Evolutionary conservation across 2,888 invertebrate species (phyloP).

Genomic region (Chrysolina haemoptera): DNA sequence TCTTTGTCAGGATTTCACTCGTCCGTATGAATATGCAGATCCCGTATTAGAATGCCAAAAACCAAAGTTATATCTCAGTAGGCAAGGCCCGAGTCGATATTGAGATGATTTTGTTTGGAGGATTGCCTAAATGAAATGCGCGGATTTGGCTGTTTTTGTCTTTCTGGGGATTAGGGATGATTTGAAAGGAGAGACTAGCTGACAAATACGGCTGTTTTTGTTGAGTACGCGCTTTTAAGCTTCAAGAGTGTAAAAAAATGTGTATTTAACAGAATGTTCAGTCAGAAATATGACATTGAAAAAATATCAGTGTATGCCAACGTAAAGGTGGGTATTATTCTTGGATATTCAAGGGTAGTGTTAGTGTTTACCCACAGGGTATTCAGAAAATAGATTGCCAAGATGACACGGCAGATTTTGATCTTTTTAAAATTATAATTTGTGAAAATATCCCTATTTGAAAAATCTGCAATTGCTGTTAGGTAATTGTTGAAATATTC

Average conservation of each 20-base stretch:
- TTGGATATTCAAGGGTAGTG: no score
- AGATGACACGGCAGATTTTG: no score
- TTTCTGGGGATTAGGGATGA: slow-evolving; percentile 38
- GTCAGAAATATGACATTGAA: no score
- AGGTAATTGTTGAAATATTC: no score
- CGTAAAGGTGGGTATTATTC: no score
- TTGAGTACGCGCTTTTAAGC: not conserved
- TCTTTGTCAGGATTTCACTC: slow-evolving; percentile 57
- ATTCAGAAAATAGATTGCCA: no score
- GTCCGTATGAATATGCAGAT: slow-evolving; percentile 68
- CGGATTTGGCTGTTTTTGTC: slow-evolving; percentile 40
- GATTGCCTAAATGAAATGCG: slow-evolving; percentile 36
- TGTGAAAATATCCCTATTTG: no score
- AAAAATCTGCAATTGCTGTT: no score
- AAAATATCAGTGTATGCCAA: no score
- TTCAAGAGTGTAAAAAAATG: not conserved
- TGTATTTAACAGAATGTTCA: no score
- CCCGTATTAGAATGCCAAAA: slow-evolving; percentile 69
- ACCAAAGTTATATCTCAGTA: slow-evolving; percentile 67
- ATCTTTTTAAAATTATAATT: no score
- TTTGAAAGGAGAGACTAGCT: slow-evolving; percentile 34
- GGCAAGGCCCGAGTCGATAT: slow-evolving; percentile 60
- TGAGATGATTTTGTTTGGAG: slow-evolving; percentile 54
- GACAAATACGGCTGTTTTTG: slow-evolving; percentile 5
- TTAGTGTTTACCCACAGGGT: no score